A percentile compares a stretch with the other conserved stretches of the same genome.
Evolutionary conservation across 2,888 invertebrate species (phyloP).

Genomic region (Microctonus hyperodae): DNA sequence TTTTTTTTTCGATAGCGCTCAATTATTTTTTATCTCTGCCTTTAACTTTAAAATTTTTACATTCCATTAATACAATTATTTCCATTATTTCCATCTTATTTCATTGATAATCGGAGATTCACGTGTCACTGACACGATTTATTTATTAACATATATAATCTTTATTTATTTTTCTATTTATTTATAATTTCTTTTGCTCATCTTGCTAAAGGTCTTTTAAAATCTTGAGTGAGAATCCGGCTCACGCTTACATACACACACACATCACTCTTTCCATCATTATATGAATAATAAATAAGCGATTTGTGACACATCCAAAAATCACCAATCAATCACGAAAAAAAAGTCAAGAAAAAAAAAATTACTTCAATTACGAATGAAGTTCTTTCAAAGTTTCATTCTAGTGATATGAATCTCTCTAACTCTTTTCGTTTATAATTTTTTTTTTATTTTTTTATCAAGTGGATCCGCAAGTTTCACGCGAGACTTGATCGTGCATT

Average conservation of each 20-base stretch:
- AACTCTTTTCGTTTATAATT: neutral
- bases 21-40: slow-evolving; percentile 3
- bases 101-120: slow-evolving; percentile 21
- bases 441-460: neutral
- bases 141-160: slow-evolving; percentile 6
- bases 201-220: slow-evolving; percentile 2
- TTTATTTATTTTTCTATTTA: slow-evolving; percentile 5
- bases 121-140: slow-evolving; percentile 31
- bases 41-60: slow-evolving; percentile 19
- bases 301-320: neutral
- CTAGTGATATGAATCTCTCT: neutral
- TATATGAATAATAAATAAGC: slow-evolving; percentile 1
- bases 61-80: slow-evolving; percentile 19
- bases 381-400: slow-evolving; percentile 6
- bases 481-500: slow-evolving; percentile 10
- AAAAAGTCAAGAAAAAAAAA: neutral
- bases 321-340: neutral
- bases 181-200: no score
- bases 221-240: slow-evolving; percentile 31
- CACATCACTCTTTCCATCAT: neutral
- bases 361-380: slow-evolving; percentile 11
- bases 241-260: slow-evolving; percentile 19
- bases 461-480: slow-evolving; percentile 4
- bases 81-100: slow-evolving; percentile 5
- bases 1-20: slow-evolving; percentile 28